Evolutionary conservation across 2,888 invertebrate species (phyloP), one percentile per base, ranked within the genome.

Genomic region (Ernsta delagoae): DNA sequence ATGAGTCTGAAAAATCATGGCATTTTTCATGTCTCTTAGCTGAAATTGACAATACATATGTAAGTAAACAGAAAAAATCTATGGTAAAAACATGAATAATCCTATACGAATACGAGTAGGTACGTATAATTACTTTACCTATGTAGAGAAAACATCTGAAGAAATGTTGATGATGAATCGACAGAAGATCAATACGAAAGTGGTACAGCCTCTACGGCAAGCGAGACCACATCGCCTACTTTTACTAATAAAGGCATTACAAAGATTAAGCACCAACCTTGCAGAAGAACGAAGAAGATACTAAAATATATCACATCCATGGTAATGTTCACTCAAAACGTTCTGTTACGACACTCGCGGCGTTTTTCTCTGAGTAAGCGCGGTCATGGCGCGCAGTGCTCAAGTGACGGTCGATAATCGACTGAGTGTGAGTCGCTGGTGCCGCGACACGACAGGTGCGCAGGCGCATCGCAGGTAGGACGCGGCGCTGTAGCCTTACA

Each of bases 301-400:
- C 79, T 81, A 68, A 84, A 77, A 76, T 81, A 81, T 74, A 86
- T 71, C 81, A 88, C 83, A 89, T 89, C 89, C 90, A 91, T 91
- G 77, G 74, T 86, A 78, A 81, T 78, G 77, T 81, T 83, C 81
- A 83, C 86, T 84, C 81, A 81, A 78, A 74, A 76, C 71, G 75
- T 77, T 73, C 68, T 71, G 72, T 79, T 78, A 79, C 73, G 74
- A 81, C 90, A 90, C 90, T 85, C 90, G 88, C 90, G 88, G 72
- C 81, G 81, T 71, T 76, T 77, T 79, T 74, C 75, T 75, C 71
- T 73, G 63, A 65, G 67, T 71, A 72, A 77, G 76, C 77, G 78
- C 78, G 74, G 73, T 79, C 89, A 88, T 89, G 82, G 84, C 89
- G 85, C 84, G 85, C 77, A 71, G 65, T 72, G 63, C 75, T 72